Conservation (phyloP, 2,888 invertebrate species). For the Diogma glabrata region DNA sequence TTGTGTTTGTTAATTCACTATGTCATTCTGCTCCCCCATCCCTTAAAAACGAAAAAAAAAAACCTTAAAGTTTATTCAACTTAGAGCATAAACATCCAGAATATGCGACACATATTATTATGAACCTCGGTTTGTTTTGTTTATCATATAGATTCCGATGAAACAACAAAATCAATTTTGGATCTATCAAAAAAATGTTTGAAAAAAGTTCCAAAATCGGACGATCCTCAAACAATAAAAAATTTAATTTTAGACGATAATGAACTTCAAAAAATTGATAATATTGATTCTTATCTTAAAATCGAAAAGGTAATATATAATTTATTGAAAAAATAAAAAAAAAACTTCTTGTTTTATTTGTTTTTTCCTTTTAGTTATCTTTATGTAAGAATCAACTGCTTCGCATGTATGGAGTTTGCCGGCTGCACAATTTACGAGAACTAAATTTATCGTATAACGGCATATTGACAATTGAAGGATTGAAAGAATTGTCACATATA, state of each 20-base stretch:
- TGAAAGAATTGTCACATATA: constrained; percentile 70
- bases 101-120: too few relatives aligned
- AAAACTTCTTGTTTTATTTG: constrained; percentile 12
- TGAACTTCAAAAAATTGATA: constrained; percentile 75
- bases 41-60: too few relatives aligned
- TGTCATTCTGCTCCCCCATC: too few relatives aligned
- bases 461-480: constrained; percentile 78
- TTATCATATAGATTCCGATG: too few relatives aligned
- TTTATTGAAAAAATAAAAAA: neutral
- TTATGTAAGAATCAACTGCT: constrained; percentile 73
- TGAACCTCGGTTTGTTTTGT: too few relatives aligned
- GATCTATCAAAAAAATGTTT: constrained; percentile 69
- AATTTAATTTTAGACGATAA: constrained; percentile 74
- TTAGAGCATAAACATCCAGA: too few relatives aligned
- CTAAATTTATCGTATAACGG: constrained; percentile 80
- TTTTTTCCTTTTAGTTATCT: constrained; percentile 53
- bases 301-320: constrained; percentile 53
- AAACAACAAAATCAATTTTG: constrained; percentile 51
- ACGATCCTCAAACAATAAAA: constrained; percentile 54
- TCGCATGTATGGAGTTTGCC: constrained; percentile 78
- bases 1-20: too few relatives aligned
- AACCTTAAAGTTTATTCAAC: too few relatives aligned
- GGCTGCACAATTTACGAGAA: constrained; percentile 65
- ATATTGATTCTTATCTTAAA: constrained; percentile 68
- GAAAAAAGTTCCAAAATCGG: constrained; percentile 64